A percentile compares a stretch with the other conserved stretches of the same genome.
These are phyloP conservation scores for Mola mola DNA, from an alignment of 2,113 vertebrate species.

Conservation along the genomic window DNA sequence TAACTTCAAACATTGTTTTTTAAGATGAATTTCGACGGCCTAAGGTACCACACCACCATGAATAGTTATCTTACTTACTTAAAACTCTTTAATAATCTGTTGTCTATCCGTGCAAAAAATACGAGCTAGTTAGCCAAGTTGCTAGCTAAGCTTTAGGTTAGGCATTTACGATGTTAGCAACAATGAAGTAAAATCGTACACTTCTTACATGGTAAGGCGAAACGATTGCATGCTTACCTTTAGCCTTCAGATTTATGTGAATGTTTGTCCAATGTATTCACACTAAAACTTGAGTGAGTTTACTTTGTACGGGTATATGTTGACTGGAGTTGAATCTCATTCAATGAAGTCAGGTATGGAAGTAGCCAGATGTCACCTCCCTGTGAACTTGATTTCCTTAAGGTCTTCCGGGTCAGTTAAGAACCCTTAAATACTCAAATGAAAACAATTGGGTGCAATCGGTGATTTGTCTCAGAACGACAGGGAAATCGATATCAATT, in stretches of 20 bases:
- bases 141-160: slow-evolving; percentile 25
- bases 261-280: slow-evolving; percentile 14
- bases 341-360: slow-evolving; percentile 74
- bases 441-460: too few species aligned
- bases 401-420: slow-evolving; percentile 42
- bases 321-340: slow-evolving; percentile 70
- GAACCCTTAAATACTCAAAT: too few species aligned
- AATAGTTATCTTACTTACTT: not conserved
- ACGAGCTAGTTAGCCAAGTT: slow-evolving; percentile 60
- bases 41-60: fast-evolving
- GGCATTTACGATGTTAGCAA: slow-evolving; percentile 30
- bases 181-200: slow-evolving; percentile 1
- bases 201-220: not conserved
- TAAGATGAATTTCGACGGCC: fast-evolving
- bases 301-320: slow-evolving; percentile 14
- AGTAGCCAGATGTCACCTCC: slow-evolving; percentile 44
- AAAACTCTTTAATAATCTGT: not conserved
- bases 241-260: slow-evolving; percentile 58
- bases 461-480: too few species aligned
- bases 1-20: not conserved
- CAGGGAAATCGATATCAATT: too few species aligned
- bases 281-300: slow-evolving; percentile 5
- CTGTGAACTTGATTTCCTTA: slow-evolving; percentile 24
- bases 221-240: slow-evolving; percentile 65
- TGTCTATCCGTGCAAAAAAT: slow-evolving; percentile 8